Conservation (phyloP, 2,888 invertebrate species). For the Campoplex nolae region DNA sequence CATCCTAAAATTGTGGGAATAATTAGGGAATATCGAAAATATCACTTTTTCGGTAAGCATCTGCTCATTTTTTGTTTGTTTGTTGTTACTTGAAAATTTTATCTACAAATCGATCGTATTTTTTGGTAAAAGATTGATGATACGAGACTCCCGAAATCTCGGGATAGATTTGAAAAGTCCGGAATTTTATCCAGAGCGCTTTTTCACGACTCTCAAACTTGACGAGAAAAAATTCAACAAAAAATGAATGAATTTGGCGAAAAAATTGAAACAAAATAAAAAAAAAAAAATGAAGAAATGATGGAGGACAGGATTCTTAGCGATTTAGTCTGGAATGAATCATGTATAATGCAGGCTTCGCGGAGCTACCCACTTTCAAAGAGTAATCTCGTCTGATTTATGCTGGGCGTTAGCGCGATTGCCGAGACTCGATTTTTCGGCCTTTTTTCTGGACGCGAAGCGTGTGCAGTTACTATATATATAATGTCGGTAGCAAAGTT, state of each 20-base stretch:
- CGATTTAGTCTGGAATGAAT: conserved; percentile 25
- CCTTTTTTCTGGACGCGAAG: conserved; percentile 54
- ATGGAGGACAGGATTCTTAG: conserved; percentile 12
- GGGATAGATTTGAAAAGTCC: background rate
- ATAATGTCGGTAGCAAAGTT: conserved; percentile 49
- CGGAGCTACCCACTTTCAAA: conserved; percentile 66
- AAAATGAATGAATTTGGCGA: background rate
- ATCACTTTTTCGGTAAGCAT: background rate
- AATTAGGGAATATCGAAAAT: background rate
- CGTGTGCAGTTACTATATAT: conserved; percentile 30
- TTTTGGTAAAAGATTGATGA: too few species aligned
- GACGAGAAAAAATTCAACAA: background rate
- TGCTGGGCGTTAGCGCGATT: conserved; percentile 69
- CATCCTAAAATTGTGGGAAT: too few species aligned
- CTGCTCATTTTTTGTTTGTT: background rate
- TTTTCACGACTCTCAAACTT: background rate
- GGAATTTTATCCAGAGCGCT: background rate
- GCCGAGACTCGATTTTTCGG: conserved; percentile 67
- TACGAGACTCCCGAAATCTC: background rate
- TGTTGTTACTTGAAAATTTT: background rate
- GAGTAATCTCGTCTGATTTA: conserved; percentile 71
- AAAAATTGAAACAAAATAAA: background rate
- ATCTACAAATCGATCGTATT: background rate
- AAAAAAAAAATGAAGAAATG: background rate
- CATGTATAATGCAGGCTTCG: conserved; percentile 22